phyloP scores from a whole-genome alignment of 2,888 invertebrate species.

The Ectobius pallidus region DNA sequence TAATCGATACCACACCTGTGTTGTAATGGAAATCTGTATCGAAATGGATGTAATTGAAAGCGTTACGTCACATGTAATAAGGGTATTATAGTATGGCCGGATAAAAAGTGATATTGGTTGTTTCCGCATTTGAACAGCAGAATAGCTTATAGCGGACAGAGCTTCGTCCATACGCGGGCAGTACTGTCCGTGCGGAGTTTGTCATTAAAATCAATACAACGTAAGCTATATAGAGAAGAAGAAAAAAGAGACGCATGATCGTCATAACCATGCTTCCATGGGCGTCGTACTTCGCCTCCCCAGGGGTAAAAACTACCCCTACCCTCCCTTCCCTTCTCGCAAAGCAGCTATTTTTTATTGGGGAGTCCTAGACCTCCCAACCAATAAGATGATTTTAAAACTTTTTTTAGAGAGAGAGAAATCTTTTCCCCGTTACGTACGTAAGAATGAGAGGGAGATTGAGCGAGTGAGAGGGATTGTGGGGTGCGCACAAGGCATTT shows the following conservation, averaged over 20 bases:
- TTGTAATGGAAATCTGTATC: too few species aligned
- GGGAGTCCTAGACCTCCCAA: constrained; percentile 46
- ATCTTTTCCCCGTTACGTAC: not conserved
- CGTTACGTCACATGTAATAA: too few species aligned
- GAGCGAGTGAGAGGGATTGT: constrained; percentile 10
- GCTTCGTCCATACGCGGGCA: too few species aligned
- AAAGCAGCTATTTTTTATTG: constrained; percentile 41
- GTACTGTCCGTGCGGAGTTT: too few species aligned
- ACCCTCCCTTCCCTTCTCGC: constrained; percentile 18
- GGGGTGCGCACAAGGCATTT: constrained; percentile 36
- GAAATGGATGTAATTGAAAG: too few species aligned
- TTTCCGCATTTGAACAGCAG: too few species aligned
- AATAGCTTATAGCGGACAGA: too few species aligned
- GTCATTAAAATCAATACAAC: constrained; percentile 43
- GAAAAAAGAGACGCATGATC: constrained; percentile 16
- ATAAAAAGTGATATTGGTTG: too few species aligned
- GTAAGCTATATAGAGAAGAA: not conserved
- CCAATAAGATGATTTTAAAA: constrained; percentile 42
- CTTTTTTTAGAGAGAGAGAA: constrained; percentile 31
- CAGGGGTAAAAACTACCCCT: constrained; percentile 8
- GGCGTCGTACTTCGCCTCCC: constrained; percentile 8
- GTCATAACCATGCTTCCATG: constrained; percentile 37
- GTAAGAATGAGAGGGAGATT: not conserved
- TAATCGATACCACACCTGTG: too few species aligned
- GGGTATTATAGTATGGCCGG: too few species aligned